Evolutionary conservation across 2,888 invertebrate species (phyloP), one percentile per base, ranked within the genome.

Genomic region (Zaprionus obscuricornis): DNA sequence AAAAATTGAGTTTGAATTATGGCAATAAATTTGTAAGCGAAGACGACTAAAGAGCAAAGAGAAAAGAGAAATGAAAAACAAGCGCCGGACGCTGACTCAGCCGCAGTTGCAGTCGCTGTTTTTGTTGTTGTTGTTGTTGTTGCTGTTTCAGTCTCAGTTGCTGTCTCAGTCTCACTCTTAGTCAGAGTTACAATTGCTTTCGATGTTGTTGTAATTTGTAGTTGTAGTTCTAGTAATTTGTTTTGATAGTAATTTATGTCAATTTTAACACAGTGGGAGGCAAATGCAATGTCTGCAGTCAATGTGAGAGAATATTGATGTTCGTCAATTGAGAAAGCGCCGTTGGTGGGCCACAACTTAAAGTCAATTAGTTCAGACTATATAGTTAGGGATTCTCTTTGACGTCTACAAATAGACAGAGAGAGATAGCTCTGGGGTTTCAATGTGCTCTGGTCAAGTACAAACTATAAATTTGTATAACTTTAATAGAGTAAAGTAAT

Each of bases 1-100:
- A 83, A 83, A 78, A 83, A 79, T 66, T 75, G 66, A 66, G 66
- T 83, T 75, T 79, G 73, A 79, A 85, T 79, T 79, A 76, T 66
- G 85, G 84, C 84, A 75, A 75, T 77, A 77, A 81, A 77, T 71
- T 75, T 60, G 42, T 40, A 33, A 56, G 29, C 55, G 45, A 42
- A 17, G 18, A 8, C 2, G 24, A 11, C 3, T n/a, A 13, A 27
- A 7, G 26, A n/a, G n/a, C n/a, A 20, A 34, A n/a, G 31, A 14
- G 11, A 40, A 20, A 31, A 37, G 18, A 54, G 43, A 45, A 46
- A 31, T 33, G 31, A 31, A 49, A 31, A 31, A 36, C 24, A 11
- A 24, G 16, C 22, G 29, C 13, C 7, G 29, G 10, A 18, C 22
- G 18, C 24, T 14, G 43, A 31, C 40, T 17, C 17, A 66, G 63